Evolutionary conservation across 2,797 vertebrate genomes (phyloP).

Genomic region (Sarcoramphus papa): DNA sequence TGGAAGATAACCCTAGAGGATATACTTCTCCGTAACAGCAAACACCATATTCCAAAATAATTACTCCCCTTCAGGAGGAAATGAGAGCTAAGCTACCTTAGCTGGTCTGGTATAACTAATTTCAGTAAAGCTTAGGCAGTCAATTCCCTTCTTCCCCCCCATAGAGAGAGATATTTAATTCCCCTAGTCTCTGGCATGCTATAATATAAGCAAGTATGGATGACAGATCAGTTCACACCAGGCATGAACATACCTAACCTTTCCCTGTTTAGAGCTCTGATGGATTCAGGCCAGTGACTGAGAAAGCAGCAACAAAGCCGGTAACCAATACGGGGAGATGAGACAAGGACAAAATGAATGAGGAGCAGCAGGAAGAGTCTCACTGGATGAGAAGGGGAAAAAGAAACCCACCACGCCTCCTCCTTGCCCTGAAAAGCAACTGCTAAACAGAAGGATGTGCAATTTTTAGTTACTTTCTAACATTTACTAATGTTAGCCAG

Average conservation of each 20-base stretch:
- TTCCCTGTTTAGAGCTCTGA: conserved; percentile 41
- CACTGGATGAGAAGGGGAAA: not conserved
- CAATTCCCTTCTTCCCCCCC: not conserved
- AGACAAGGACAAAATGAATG: conserved; percentile 50
- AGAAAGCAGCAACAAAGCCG: conserved; percentile 32
- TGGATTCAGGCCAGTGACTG: conserved; percentile 41
- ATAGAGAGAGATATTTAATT: not conserved
- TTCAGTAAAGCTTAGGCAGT: not conserved
- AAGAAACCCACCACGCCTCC: conserved; percentile 39
- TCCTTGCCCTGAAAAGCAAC: conserved; percentile 11
- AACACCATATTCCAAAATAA: conserved; percentile 10
- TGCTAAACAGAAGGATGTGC: conserved; percentile 15
- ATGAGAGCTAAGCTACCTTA: not conserved
- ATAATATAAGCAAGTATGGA: conserved; percentile 14
- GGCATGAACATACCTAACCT: conserved; percentile 17
- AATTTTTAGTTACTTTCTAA: conserved; percentile 46
- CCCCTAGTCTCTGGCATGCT: not conserved
- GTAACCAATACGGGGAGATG: not conserved
- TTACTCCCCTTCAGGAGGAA: not conserved
- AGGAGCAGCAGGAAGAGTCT: not conserved
- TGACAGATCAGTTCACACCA: conserved; percentile 27
- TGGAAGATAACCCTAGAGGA: not conserved
- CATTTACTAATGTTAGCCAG: not conserved
- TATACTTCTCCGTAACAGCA: not conserved
- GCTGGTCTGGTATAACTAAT: not conserved